Evolutionary conservation across 1,140 invertebrate genomes (phyloP), one percentile per base, ranked within the genome.

Genomic region (Lepeophtheirus salmonis): DNA sequence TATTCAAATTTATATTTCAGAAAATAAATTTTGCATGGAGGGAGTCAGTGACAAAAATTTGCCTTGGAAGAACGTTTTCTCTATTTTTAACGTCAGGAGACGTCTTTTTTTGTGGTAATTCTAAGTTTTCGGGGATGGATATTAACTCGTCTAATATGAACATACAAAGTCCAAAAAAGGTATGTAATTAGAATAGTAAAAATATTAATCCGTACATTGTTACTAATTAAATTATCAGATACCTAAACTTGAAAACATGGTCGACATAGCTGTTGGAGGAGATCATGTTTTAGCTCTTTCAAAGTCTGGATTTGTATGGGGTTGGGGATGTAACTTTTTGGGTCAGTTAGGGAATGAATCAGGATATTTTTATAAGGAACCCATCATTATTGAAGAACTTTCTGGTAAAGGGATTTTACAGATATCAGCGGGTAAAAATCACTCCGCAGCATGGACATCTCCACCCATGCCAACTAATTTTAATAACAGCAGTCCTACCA

Each of bases 261-360:
- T 75, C 54, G 78, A 80, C 66, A 76, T 82, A 53, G 75, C 76
- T 4, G 75, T 79, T 25, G 80, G 80, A 2, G 75, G 78, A 2
- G 80, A 82, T 64, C 79, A 81, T 68, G 76, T 75, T 0, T 64
- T 81, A n/a, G 77, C 75, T 4, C 67, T 81, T n/a, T 77, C 74
- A 14, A 68, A 69, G 26, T 69, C 69, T 54, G 78, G 78, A 24
- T 75, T 80, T 65, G 78, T 82, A 0, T 79, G 75, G 67, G 79
- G 74, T 1, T 82, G 80, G 80, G 80, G 80, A 10, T 76, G 74
- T 67, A 82, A 81, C 67, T 70, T 71, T 60, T 79, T 81, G 65
- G 77, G 77, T 12, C 79, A 81, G 64, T 70, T 81, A 2, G 80
- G 79, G 74, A 74, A 16, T 58, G 70, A 10, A 71, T 80, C 0